These are phyloP conservation scores for Aleadryas rufinucha DNA, from an alignment of 2,113 vertebrate genomes.

Conservation along the genomic window DNA sequence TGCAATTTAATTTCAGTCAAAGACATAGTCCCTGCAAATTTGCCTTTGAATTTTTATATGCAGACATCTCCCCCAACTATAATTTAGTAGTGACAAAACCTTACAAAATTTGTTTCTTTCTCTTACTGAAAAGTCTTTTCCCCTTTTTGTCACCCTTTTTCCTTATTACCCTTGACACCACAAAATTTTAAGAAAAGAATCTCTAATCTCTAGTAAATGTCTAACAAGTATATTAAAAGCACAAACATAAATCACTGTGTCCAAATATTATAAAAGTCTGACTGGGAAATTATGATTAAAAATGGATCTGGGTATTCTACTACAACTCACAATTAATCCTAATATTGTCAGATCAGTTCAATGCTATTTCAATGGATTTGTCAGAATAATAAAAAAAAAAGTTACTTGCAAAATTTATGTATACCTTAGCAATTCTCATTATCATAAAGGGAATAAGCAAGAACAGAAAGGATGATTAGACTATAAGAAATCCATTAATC, in stretches of 20 bases:
- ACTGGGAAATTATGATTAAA: background rate
- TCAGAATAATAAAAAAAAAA: background rate
- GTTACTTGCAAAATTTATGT: background rate
- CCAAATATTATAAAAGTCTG: background rate
- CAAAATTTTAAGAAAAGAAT: background rate
- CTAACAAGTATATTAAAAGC: background rate
- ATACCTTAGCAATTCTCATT: background rate
- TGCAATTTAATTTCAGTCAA: background rate
- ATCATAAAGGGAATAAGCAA: background rate
- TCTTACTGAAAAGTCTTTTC: background rate
- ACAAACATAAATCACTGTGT: background rate
- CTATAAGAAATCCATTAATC: background rate
- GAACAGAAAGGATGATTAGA: background rate
- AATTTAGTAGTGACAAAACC: background rate
- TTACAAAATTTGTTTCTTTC: background rate
- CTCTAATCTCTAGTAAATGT: background rate
- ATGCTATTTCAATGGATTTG: background rate
- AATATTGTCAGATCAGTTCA: background rate
- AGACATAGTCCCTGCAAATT: background rate
- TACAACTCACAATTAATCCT: background rate
- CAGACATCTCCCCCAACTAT: background rate
- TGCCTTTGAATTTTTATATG: background rate
- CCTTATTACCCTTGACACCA: background rate
- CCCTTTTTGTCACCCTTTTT: background rate
- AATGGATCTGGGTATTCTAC: background rate